These are phyloP conservation scores for Linepithema humile DNA, from an alignment of 1,140 invertebrate species.

Conservation along the genomic window DNA sequence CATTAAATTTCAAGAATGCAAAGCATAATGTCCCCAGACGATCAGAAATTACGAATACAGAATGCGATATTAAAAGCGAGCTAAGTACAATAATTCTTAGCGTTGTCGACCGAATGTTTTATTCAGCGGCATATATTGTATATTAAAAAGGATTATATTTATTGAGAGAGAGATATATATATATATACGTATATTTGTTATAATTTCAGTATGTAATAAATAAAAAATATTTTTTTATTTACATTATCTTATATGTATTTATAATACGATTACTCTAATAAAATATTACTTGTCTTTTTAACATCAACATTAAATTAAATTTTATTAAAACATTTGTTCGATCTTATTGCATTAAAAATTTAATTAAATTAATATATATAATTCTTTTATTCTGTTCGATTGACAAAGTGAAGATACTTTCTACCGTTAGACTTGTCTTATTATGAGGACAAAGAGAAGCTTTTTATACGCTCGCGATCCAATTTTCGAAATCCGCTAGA, in stretches of 20 bases:
- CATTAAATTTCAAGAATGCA: conserved; percentile 28
- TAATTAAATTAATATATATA: not conserved
- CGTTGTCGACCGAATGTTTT: conserved; percentile 1
- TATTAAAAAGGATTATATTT: conserved; percentile 17
- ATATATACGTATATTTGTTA: not conserved
- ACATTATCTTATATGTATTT: not conserved
- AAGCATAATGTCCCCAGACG: conserved; percentile 31
- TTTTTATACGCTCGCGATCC: conserved; percentile 8
- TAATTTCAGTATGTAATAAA: conserved; percentile 4
- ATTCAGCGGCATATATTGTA: not conserved
- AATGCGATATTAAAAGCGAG: conserved; percentile 40
- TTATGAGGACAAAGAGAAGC: conserved; percentile 32
- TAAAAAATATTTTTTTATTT: conserved; percentile 11
- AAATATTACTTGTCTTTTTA: not conserved
- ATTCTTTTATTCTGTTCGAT: not conserved
- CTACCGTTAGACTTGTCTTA: not conserved
- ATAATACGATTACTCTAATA: not conserved
- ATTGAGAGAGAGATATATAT: no score
- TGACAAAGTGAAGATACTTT: not conserved
- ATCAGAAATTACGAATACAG: no score
- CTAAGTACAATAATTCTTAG: conserved; percentile 8
- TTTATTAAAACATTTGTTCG: not conserved
- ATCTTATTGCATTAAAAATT: conserved; percentile 8
- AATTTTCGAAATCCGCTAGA: conserved; percentile 41
- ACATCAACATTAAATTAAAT: not conserved